Evolutionary conservation across 2,113 vertebrate genomes (phyloP), one percentile per base, ranked within the genome.

Genomic region (Isichthys henryi): DNA sequence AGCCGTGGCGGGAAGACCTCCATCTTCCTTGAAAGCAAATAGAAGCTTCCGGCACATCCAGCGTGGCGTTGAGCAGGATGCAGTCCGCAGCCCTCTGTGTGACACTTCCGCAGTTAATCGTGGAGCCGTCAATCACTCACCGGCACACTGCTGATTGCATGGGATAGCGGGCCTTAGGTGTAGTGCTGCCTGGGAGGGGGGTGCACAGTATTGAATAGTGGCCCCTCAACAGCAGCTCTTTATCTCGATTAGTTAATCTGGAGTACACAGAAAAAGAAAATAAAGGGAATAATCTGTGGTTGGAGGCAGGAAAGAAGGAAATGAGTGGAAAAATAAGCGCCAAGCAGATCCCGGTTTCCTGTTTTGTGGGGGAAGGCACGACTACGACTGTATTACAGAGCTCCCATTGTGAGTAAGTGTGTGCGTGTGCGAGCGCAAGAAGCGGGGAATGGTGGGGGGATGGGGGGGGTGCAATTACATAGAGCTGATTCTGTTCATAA

Each of bases 311-410:
- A 94, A 95, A 95, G 96, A 95, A 96, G 96, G 95, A 96, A 96
- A 96, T 96, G 93, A 95, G 93, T 92, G 93, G 91, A 94, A 95
- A 96, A 96, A 96, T 95, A 96, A 95, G 94, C 94, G 92, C 93
- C 93, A 92, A 56, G 93, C 95, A 94, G 93, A 94, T 95, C 92
- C 94, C 92, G 93, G 94, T 95, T 96, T 96, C 95, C 95, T 96
- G 96, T 96, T 96, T 94, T 94, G 90, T 93, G 90, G 93, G 94
- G 94, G 93, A 93, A 93, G 93, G 94, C 92, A 89, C 90, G 91
- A 93, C 93, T 91, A 92, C 9, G 92, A 94, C 95, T 92, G 94
- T 90, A 92, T 92, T 95, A 96, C 95, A 96, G 95, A 95, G 95
- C 93, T 93, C 94, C 96, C 94, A 96, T 96, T 96, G 95, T 96